Evolutionary conservation across 2,113 vertebrate genomes (phyloP), one percentile per base, ranked within the genome.

Genomic region (Nothocercus julius): DNA sequence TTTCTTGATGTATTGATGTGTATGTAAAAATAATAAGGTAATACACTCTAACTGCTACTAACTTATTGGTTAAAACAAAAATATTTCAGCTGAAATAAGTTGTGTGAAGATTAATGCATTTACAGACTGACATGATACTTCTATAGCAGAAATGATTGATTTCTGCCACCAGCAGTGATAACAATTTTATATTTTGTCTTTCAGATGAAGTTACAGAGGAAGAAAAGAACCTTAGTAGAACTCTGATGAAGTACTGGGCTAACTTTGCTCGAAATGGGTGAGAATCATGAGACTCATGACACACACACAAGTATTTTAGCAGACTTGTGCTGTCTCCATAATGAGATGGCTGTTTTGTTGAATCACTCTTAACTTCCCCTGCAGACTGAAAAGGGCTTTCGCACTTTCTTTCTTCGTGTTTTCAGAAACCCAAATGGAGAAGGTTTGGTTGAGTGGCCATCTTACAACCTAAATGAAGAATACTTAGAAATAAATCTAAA

Each of bases 231-330:
- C 91, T 99, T 11, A 99, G 98, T 53, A 98, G 97, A 93, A 98
- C 95, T 42, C 97, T 98, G 66, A 99, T 99, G 98, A 91, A 97
- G 38, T 99, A 99, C 95, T 99, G 99, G 99, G 97, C 96, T 51
- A 98, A 97, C 70, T 99, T 99, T 95, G 97, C 97, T 73, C 96
- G 94, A 24, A 98, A 87, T 40, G 98, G 98, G 99, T 99, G 87
- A 98, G 98, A 84, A 44, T 64, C 21, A 5, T 63, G 61, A 63
- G 22, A 25, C 49, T 56, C 19, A 9, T 54, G 24, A 62, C 2
- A 19, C 27, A 21, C 45, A 9, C 9, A 40, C n/a, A 44, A 64
- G 38, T 32, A 14, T 13, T 34, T 17, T 18, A 25, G 24, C 32
- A 62, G 5, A 12, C 67, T 27, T 85, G 27, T 34, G 13, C 27